A percentile compares a stretch with the other conserved stretches of the same genome.
Evolutionary conservation across 2,888 invertebrate species (phyloP).

Genomic region (Drosophila niveifrons): DNA sequence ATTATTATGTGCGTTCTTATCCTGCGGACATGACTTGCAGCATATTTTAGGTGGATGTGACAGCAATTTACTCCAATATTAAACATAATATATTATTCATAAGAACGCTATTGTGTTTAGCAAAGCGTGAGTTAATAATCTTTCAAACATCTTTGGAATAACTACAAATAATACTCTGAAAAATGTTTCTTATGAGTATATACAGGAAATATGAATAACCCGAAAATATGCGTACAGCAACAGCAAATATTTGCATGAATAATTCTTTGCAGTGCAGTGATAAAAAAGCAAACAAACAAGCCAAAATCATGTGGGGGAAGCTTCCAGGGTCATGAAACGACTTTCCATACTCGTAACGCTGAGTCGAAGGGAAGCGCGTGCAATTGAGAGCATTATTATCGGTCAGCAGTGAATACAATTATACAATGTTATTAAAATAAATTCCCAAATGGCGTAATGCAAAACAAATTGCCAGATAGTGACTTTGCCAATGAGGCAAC

Average conservation of each 20-base stretch:
- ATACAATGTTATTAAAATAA: conserved; percentile 16
- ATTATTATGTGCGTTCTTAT: background rate
- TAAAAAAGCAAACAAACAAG: conserved; percentile 10
- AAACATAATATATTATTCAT: too few relatives aligned
- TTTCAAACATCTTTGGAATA: too few relatives aligned
- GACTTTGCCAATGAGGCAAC: conserved; percentile 19
- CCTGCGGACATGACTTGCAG: background rate
- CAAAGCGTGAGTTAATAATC: background rate
- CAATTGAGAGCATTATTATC: conserved; percentile 20
- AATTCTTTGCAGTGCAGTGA: conserved; percentile 26
- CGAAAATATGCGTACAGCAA: conserved; percentile 19
- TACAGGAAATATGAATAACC: background rate
- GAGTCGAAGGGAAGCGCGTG: conserved; percentile 21
- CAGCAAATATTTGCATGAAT: conserved; percentile 21
- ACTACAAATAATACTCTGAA: too few relatives aligned
- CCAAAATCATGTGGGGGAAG: conserved; percentile 1
- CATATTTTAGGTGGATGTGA: background rate
- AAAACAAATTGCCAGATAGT: conserved; percentile 12
- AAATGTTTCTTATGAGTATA: too few relatives aligned
- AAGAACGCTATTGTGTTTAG: too few relatives aligned
- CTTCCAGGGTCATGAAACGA: conserved; percentile 1
- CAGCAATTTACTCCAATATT: background rate
- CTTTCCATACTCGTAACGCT: conserved; percentile 5
- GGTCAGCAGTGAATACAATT: conserved; percentile 11
- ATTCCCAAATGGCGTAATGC: background rate